Evolutionary conservation across 2,797 vertebrate species (phyloP), one percentile per base, ranked within the genome.

Genomic region (Typhlichthys eigenmanni): DNA sequence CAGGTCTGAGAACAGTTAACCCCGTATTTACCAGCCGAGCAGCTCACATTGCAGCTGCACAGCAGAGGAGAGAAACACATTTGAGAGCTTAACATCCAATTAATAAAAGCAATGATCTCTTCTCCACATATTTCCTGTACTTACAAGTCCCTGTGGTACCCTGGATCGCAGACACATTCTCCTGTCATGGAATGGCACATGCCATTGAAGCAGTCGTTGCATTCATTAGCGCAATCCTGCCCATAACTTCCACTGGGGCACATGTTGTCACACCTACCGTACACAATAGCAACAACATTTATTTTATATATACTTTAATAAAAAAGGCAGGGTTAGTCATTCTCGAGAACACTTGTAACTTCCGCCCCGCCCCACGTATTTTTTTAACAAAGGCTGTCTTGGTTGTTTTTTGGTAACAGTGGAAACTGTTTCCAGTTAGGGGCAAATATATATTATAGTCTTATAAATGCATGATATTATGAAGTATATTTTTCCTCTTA

Each of bases 181-280:
- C 95, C 95, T 0, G 94, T 94, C 74, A 92, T 92, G 1, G 94
- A 95, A 87, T 95, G 93, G 66, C 95, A 95, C 72, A 91, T 91
- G 47, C 94, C 94, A 0, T 92, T 95, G 74, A 90, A 91, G 9
- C 95, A 96, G 79, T 95, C 92, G 0, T 80, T 91, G 81, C 95
- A 96, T 81, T 95, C 88, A 4, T 93, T 95, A 56, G 90, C 93
- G 0, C 95, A 96, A 80, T 94, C 93, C 24, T 96, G 94, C 1
- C 95, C 95, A 0, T 95, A 95, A 0, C 94, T 95, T 57, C 94
- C 94, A 0, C 95, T 95, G 50, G 89, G 91, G 73, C 95, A 96
- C 82, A 89, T 95, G 32, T 86, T 91, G 79, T 95, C 94, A 58
- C 95, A 95, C 87, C 95, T 68, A 46, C 49, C 6, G 38, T 29